Conservation (phyloP, 2,113 vertebrate genomes). For the Lamprologus callipterus region DNA sequence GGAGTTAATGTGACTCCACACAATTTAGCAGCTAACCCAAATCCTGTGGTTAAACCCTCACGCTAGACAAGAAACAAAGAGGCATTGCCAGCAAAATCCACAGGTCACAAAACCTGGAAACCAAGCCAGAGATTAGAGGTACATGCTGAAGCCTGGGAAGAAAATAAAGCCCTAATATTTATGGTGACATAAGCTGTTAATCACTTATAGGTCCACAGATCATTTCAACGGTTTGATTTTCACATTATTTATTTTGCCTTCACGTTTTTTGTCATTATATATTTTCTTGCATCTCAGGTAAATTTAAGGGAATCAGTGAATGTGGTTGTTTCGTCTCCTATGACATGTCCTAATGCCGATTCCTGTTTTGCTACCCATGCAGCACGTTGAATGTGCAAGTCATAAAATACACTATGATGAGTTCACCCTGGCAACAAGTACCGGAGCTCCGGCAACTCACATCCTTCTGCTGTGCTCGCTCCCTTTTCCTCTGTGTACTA, state of each 20-base stretch:
- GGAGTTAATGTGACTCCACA: slow-evolving; percentile 16
- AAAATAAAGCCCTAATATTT: background rate
- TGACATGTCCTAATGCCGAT: background rate
- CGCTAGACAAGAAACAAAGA: slow-evolving; percentile 4
- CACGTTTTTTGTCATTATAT: background rate
- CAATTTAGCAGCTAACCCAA: slow-evolving; percentile 30
- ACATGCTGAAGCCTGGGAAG: background rate
- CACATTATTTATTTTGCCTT: background rate
- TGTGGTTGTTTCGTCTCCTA: background rate
- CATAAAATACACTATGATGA: slow-evolving; percentile 55
- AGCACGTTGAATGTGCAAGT: slow-evolving; percentile 34
- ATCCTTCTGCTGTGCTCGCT: background rate
- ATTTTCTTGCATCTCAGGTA: background rate
- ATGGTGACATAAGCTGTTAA: background rate
- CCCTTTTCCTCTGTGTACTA: slow-evolving; percentile 38
- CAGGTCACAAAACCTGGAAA: slow-evolving; percentile 24
- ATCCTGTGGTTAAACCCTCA: slow-evolving; percentile 11
- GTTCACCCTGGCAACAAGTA: slow-evolving; percentile 46
- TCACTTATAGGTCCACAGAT: background rate
- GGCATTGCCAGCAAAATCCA: slow-evolving; percentile 5
- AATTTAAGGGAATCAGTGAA: background rate
- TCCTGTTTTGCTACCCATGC: background rate
- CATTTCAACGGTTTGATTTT: background rate
- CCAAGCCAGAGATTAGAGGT: slow-evolving; percentile 10
- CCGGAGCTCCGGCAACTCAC: background rate